These are phyloP conservation scores for Conistra vaccinii DNA, from an alignment of 2,888 invertebrate genomes.

Conservation along the genomic window DNA sequence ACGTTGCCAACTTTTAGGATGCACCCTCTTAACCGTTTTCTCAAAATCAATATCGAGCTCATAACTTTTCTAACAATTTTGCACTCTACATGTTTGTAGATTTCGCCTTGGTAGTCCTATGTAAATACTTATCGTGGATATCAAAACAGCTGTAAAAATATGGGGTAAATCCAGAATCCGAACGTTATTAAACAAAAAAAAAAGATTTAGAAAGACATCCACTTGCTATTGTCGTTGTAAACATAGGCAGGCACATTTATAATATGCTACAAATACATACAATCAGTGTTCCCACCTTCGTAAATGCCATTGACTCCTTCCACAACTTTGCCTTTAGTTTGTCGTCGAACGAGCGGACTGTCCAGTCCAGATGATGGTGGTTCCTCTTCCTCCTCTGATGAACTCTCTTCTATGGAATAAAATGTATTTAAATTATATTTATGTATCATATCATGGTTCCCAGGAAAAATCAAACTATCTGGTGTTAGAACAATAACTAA, in stretches of 20 bases:
- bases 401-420: conserved; percentile 78
- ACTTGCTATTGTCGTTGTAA: not conserved
- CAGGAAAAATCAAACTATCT: too few relatives aligned
- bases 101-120: not conserved
- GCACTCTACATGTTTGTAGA: not conserved
- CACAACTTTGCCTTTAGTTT: conserved; percentile 82
- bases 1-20: too few relatives aligned
- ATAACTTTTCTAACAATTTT: not conserved
- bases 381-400: conserved; percentile 84
- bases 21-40: not conserved
- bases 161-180: not conserved
- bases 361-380: conserved; percentile 75
- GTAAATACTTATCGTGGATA: not conserved
- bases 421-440: too few relatives aligned
- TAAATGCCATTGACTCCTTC: conserved; percentile 88
- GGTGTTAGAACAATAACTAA: too few relatives aligned
- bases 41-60: not conserved
- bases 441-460: too few relatives aligned
- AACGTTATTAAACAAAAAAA: not conserved
- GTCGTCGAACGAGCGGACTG: conserved; percentile 79
- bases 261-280: conserved; percentile 48
- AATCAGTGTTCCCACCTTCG: conserved; percentile 80
- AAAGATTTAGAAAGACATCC: conserved; percentile 1
- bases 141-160: not conserved
- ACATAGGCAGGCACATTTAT: not conserved